Percentiles rank a stretch among this genome's conserved stretches.
phyloP scores from a whole-genome alignment of 2,797 vertebrate species.

The Pseudomugil tenellus region DNA sequence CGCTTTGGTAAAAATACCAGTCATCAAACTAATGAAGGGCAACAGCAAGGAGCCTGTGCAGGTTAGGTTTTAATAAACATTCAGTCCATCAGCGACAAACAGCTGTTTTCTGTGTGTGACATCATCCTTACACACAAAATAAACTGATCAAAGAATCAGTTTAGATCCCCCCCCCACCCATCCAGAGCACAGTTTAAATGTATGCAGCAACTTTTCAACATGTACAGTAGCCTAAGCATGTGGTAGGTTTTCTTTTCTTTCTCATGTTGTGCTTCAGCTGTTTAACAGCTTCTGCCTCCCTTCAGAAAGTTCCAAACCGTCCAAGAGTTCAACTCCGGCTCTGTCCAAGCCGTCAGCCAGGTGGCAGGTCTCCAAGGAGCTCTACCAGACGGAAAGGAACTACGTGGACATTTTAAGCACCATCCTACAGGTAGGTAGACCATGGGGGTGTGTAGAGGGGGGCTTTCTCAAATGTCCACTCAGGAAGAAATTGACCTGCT shows the following conservation, averaged over 20 bases:
- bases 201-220: too few species aligned
- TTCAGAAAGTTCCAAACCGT: constrained; percentile 83
- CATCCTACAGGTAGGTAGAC: constrained; percentile 93
- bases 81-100: not conserved
- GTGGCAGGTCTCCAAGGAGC: constrained; percentile 98
- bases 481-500: too few species aligned
- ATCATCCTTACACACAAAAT: not conserved
- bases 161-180: too few species aligned
- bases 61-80: constrained; percentile 48
- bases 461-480: too few species aligned
- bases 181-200: too few species aligned
- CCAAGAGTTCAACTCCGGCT: constrained; percentile 88
- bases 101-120: not conserved
- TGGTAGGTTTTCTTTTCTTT: too few species aligned
- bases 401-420: constrained; percentile 96
- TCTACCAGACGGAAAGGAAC: constrained; percentile 99
- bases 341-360: constrained; percentile 92
- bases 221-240: too few species aligned
- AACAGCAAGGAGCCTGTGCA: constrained; percentile 41
- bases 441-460: too few species aligned
- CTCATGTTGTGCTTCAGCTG: not conserved
- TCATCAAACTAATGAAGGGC: constrained; percentile 29
- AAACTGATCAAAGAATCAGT: too few species aligned
- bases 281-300: constrained; percentile 25
- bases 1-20: constrained; percentile 39